These are phyloP conservation scores for Steromphala cineraria DNA, from an alignment of 2,888 invertebrate genomes.

Conservation along the genomic window DNA sequence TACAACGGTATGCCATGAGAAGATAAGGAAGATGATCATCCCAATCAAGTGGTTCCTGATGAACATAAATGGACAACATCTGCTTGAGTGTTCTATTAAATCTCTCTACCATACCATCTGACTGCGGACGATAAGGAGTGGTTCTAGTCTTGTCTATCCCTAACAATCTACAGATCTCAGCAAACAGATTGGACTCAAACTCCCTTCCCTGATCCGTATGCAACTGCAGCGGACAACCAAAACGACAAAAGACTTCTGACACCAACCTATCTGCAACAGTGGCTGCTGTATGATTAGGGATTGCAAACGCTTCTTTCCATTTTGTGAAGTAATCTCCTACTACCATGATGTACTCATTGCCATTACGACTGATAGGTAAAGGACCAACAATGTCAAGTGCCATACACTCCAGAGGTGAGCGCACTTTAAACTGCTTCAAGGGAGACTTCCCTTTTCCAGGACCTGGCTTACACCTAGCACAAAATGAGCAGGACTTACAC, in stretches of 20 bases:
- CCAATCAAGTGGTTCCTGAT: conserved; percentile 38
- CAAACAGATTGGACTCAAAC: too few relatives aligned
- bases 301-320: too few relatives aligned
- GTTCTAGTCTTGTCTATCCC: conserved; percentile 45
- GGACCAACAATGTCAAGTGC: not conserved
- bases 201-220: too few relatives aligned
- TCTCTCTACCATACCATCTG: conserved; percentile 41
- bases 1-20: conserved; percentile 34
- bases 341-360: not conserved
- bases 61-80: conserved; percentile 30
- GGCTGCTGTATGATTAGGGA: not conserved
- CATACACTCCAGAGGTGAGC: not conserved
- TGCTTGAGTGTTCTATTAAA: conserved; percentile 38
- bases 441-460: not conserved
- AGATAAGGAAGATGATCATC: conserved; percentile 42
- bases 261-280: not conserved
- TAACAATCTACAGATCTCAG: conserved; percentile 27
- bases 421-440: not conserved
- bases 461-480: not conserved
- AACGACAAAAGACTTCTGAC: too few relatives aligned
- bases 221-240: too few relatives aligned
- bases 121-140: conserved; percentile 37
- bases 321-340: too few relatives aligned
- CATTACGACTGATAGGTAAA: not conserved
- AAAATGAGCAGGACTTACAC: too few relatives aligned